These are phyloP conservation scores for Epinephelus malabaricus DNA, from an alignment of 2,797 vertebrate species.

Conservation along the genomic window DNA sequence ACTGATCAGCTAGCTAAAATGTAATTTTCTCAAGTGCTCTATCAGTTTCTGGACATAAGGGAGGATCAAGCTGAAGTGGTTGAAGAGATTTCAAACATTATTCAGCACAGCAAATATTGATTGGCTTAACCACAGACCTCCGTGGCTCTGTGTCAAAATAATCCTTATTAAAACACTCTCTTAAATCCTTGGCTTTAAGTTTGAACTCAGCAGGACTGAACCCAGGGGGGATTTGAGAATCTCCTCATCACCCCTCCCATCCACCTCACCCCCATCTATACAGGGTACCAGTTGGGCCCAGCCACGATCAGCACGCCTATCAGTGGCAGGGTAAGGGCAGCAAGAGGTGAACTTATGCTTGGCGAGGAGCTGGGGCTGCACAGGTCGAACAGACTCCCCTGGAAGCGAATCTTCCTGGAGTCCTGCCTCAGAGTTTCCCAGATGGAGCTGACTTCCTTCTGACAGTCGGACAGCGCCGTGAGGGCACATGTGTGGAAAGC, in stretches of 20 bases:
- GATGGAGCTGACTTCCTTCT: conserved; percentile 84
- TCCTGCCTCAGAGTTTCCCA: conserved; percentile 87
- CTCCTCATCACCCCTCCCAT: conserved; percentile 21
- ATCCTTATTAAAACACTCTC: conserved; percentile 56
- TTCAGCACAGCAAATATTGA: conserved; percentile 62
- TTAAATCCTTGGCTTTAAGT: conserved; percentile 79
- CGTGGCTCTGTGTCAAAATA: conserved; percentile 57
- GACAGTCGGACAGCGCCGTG: conserved; percentile 82
- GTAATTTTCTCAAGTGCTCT: conserved; percentile 16
- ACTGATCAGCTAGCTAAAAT: conserved; percentile 23
- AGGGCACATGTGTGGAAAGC: conserved; percentile 86
- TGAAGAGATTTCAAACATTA: conserved; percentile 56
- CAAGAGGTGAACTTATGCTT: conserved; percentile 35
- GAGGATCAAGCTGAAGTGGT: conserved; percentile 47
- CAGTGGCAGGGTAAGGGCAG: conserved; percentile 63
- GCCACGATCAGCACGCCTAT: conserved; percentile 70
- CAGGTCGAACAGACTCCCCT: conserved; percentile 87
- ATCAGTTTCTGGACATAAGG: conserved; percentile 32
- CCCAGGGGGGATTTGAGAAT: neutral
- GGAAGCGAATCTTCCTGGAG: conserved; percentile 86
- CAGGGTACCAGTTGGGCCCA: conserved; percentile 44
- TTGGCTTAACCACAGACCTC: conserved; percentile 52
- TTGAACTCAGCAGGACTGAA: conserved; percentile 40
- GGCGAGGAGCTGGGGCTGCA: conserved; percentile 81
- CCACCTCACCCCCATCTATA: conserved; percentile 48